Evolutionary conservation across 2,888 invertebrate species (phyloP), one percentile per base, ranked within the genome.

Genomic region (Caenorhabditis doughertyi): DNA sequence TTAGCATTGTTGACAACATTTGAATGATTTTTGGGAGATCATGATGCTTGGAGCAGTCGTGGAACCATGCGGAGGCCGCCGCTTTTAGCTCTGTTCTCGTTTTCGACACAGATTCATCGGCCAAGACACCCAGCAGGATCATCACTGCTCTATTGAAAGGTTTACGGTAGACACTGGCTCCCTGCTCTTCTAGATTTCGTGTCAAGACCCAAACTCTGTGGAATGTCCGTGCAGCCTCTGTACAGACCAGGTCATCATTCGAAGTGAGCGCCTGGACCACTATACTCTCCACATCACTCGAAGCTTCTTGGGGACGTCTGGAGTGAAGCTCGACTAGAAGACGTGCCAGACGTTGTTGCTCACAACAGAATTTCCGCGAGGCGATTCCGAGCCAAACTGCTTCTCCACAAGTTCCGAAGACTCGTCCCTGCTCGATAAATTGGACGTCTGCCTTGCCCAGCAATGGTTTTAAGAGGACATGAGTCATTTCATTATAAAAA

Each of bases 311-410:
- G 87, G 94, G 93, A 88, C 95, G 92, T 49, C 94, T 94, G 89
- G 95, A 95, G 92, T 96, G 96, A 51, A 96, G 93, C 90, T 95
- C 95, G 90, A 95, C 95, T 2, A 96, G 93, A 21, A 96, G 92
- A 53, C 95, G 95, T 7, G 95, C 95, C 84, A 89, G 83, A 7
- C 79, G 65, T 58, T 88, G 87, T 21, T 88, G 86, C 39, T 81
- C 79, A 27, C 44, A 27, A 62, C 81, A 65, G 42, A 72, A 81
- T 49, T 58, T 35, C 29, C 56, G 44, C 42, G 71, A 71, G 18
- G 64, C 83, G 25, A 83, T 64, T 11, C 84, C 83, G 18, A 80
- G 70, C 87, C 87, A 88, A n/a, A 85, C 79, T n/a, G 85, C 84
- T 51, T 72, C 68, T 18, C 79, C 83, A 56, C 85, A 85, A 9